phyloP scores from a whole-genome alignment of 92 coral and sea anemone genomes.

The Phenganax subtilis region DNA sequence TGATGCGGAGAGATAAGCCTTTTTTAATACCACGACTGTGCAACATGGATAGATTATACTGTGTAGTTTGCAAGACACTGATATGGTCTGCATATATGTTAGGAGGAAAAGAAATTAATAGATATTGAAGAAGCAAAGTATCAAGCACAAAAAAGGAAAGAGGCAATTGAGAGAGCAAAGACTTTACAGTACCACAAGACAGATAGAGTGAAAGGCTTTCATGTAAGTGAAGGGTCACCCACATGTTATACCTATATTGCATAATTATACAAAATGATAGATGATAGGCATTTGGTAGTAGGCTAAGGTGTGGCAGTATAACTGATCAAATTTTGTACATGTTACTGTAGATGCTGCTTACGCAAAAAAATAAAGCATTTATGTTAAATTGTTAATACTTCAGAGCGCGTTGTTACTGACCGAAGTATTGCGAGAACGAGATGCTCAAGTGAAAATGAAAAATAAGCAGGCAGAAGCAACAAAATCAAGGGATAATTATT shows the following conservation, averaged over 20 bases:
- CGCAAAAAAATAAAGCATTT: no score
- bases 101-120: constrained; percentile 83
- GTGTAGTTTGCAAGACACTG: background rate
- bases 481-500: constrained; percentile 71
- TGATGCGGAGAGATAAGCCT: no score
- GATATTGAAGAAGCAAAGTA: constrained; percentile 94
- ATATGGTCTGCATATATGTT: background rate
- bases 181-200: constrained; percentile 98
- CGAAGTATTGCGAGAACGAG: constrained; percentile 91
- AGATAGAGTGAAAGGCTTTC: constrained; percentile 95
- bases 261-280: no score
- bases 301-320: no score
- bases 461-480: constrained; percentile 62
- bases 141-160: constrained; percentile 93
- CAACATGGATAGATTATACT: background rate
- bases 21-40: background rate
- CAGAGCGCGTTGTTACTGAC: constrained; percentile 90
- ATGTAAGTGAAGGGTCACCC: constrained; percentile 53
- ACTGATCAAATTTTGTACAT: no score
- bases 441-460: constrained; percentile 92
- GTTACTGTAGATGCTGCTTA: no score
- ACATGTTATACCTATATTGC: background rate
- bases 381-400: background rate
- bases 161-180: constrained; percentile 95
- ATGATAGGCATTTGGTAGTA: no score